Evolutionary conservation across 92 coral and sea anemone genomes (phyloP).

Genomic region (Galaxea fascicularis): DNA sequence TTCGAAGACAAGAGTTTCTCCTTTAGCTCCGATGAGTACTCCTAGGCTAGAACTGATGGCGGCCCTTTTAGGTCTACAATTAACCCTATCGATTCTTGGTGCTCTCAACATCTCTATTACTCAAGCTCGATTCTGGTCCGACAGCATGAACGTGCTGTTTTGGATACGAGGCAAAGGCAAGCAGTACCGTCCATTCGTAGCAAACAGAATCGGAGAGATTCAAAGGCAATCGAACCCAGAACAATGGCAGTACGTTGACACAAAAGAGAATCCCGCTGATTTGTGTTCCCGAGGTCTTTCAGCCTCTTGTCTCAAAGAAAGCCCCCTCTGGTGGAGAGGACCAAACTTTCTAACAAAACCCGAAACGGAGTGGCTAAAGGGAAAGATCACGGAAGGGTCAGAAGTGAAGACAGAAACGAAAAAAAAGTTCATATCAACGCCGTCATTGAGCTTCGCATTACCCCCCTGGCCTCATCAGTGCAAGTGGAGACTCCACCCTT

Average conservation of each 20-base stretch:
- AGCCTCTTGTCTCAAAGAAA: not conserved
- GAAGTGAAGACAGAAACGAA: constrained; percentile 16
- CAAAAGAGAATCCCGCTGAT: constrained; percentile 56
- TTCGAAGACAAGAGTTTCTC: constrained; percentile 52
- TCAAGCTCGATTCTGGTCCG: constrained; percentile 35
- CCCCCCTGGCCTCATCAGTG: not conserved
- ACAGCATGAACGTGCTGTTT: constrained; percentile 27
- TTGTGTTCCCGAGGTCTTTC: constrained; percentile 33
- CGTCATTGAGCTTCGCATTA: not conserved
- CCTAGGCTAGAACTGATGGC: constrained; percentile 62
- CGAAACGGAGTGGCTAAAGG: constrained; percentile 14
- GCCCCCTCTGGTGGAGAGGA: constrained; percentile 28
- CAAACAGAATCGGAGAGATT: constrained; percentile 59
- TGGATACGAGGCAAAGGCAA: constrained; percentile 40
- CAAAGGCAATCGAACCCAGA: constrained; percentile 40
- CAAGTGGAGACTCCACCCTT: constrained; percentile 33
- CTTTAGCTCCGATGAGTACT: constrained; percentile 44
- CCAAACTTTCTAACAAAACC: not conserved
- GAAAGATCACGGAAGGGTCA: not conserved
- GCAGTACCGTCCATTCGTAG: constrained; percentile 51
- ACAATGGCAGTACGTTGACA: constrained; percentile 60
- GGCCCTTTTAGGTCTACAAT: constrained; percentile 37
- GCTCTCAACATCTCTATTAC: not conserved
- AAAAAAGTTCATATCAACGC: constrained; percentile 17
- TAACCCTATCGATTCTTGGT: constrained; percentile 7